Percentiles rank a stretch among this genome's conserved stretches.
phyloP scores from a whole-genome alignment of 2,113 vertebrate genomes.

The Arvicanthis niloticus region DNA sequence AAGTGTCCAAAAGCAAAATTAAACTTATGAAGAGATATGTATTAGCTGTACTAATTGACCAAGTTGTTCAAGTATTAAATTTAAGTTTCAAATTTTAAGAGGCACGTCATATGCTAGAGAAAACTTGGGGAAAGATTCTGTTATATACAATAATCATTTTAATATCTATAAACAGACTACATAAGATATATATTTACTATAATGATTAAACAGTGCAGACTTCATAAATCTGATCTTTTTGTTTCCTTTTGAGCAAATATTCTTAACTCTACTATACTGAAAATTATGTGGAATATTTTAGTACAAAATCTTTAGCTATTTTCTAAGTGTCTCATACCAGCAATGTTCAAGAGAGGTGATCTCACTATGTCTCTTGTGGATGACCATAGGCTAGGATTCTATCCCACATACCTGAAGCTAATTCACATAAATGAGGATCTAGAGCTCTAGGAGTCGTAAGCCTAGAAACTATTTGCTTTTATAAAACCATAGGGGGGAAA shows the following conservation, averaged over 20 bases:
- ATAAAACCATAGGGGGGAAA: neutral
- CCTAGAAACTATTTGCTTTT: neutral
- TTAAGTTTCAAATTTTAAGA: conserved; percentile 59
- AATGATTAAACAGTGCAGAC: neutral
- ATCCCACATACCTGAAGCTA: neutral
- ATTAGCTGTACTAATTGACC: conserved; percentile 33
- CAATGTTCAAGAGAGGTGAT: neutral
- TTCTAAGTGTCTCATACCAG: conserved; percentile 4
- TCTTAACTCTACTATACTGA: conserved; percentile 21
- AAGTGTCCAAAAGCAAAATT: neutral
- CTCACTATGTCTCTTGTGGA: neutral
- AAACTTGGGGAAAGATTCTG: neutral
- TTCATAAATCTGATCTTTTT: neutral
- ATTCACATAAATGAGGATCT: conserved; percentile 1
- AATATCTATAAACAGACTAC: neutral
- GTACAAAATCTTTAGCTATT: neutral
- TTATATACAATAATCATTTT: conserved; percentile 20
- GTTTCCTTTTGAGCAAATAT: neutral
- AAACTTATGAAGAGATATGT: conserved; percentile 23
- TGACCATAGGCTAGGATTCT: neutral
- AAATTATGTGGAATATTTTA: neutral
- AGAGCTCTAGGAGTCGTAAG: conserved; percentile 12
- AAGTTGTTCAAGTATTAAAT: conserved; percentile 27
- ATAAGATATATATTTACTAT: neutral
- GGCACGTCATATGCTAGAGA: neutral